A percentile compares a stretch with the other conserved stretches of the same genome.
These are phyloP conservation scores for Alloscopus bannaensis DNA, from an alignment of 2,888 invertebrate species.

Conservation along the genomic window DNA sequence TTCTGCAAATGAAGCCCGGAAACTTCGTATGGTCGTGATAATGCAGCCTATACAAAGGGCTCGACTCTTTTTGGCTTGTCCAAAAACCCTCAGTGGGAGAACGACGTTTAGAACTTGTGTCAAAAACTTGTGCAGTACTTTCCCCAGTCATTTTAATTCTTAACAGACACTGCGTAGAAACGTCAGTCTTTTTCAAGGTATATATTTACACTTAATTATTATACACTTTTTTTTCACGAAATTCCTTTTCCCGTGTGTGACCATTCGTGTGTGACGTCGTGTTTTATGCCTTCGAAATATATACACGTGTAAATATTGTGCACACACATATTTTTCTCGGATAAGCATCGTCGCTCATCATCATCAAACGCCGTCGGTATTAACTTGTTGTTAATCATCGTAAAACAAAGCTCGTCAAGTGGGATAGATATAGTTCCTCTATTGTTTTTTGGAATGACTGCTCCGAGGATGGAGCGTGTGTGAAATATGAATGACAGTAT, in stretches of 20 bases:
- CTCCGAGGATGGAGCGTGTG: neutral
- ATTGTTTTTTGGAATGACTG: neutral
- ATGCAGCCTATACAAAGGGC: conserved; percentile 36
- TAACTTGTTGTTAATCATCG: neutral
- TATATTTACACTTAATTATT: neutral
- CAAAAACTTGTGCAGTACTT: conserved; percentile 28
- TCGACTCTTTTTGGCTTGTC: neutral
- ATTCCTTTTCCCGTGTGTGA: neutral
- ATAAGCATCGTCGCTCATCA: neutral
- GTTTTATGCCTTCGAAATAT: neutral
- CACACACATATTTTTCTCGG: neutral
- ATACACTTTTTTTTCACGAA: neutral
- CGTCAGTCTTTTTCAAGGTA: neutral
- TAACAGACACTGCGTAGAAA: conserved; percentile 9
- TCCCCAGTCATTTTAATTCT: conserved; percentile 39
- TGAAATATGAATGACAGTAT: conserved; percentile 19
- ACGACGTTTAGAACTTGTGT: conserved; percentile 13
- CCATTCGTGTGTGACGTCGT: neutral
- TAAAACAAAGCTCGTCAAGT: neutral
- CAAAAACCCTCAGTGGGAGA: conserved; percentile 1
- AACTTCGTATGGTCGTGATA: conserved; percentile 24
- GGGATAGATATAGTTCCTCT: neutral
- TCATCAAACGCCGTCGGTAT: neutral
- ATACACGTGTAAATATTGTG: neutral
- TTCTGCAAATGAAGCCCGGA: too few species aligned